Evolutionary conservation across 2,113 vertebrate species (phyloP).

Genomic region (Cynopterus brachyotis): DNA sequence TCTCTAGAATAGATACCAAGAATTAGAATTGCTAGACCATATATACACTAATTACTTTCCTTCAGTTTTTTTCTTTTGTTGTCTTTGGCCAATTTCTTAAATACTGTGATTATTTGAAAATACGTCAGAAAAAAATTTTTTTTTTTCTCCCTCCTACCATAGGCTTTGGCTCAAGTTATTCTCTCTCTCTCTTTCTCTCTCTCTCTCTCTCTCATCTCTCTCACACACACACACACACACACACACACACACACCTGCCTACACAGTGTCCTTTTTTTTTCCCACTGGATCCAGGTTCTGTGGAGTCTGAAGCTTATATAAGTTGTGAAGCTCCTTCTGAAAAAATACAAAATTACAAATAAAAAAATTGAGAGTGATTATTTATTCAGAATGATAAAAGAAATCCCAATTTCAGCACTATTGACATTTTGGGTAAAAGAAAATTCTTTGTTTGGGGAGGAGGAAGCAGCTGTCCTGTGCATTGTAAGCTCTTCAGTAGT

Average conservation of each 20-base stretch:
- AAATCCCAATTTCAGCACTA: neutral
- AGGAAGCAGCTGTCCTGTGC: no score
- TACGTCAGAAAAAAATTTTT: neutral
- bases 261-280: neutral
- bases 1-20: neutral
- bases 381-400: neutral
- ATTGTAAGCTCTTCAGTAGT: neutral
- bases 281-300: neutral
- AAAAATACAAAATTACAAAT: neutral
- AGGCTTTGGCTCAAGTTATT: neutral
- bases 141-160: neutral
- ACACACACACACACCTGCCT: neutral
- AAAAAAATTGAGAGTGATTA: neutral
- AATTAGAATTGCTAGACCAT: neutral
- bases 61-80: conserved; percentile 6
- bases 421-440: neutral
- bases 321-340: neutral
- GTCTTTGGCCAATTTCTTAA: neutral
- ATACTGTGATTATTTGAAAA: conserved; percentile 31
- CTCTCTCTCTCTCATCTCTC: neutral
- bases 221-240: neutral
- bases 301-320: neutral
- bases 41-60: neutral
- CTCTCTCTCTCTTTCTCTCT: neutral
- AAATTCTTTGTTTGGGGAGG: neutral